These are phyloP conservation scores for Poicephalus gulielmi DNA, from an alignment of 2,113 vertebrate genomes.

Conservation along the genomic window DNA sequence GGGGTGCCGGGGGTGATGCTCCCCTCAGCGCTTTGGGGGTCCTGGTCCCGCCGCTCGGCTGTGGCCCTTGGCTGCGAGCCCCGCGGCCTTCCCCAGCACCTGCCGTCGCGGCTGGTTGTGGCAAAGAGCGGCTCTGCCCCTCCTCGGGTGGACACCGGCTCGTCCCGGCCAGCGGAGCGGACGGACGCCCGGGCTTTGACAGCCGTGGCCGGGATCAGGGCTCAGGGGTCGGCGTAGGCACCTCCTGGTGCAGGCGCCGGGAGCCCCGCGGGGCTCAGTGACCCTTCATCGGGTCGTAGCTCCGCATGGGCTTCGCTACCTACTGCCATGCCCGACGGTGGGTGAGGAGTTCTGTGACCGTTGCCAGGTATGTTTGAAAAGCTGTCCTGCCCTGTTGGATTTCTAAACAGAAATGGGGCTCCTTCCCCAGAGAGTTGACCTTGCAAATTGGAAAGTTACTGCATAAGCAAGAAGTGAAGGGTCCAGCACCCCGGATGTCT, in stretches of 20 bases:
- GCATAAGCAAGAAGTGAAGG: background rate
- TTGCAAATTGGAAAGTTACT: background rate
- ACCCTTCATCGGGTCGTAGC: background rate
- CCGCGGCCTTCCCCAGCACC: background rate
- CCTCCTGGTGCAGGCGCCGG: background rate
- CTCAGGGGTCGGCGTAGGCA: too few species aligned
- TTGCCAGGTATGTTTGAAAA: background rate
- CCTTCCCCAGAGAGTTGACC: background rate
- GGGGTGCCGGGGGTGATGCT: too few species aligned
- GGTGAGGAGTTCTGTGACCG: background rate
- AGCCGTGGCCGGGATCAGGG: fast-evolving
- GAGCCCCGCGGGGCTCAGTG: background rate
- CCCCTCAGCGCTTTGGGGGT: background rate
- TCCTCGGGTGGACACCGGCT: background rate
- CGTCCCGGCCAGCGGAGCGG: too few species aligned
- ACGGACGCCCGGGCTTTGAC: fast-evolving
- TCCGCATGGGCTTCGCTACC: fast-evolving
- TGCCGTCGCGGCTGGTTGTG: background rate
- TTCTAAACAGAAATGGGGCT: background rate
- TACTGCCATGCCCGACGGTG: fast-evolving
- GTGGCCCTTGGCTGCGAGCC: background rate
- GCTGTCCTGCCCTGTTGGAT: background rate
- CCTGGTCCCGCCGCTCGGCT: background rate
- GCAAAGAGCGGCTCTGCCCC: too few species aligned
- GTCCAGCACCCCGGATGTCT: background rate